Evolutionary conservation across 2,113 vertebrate genomes (phyloP).

Genomic region (Corvus hawaiiensis): DNA sequence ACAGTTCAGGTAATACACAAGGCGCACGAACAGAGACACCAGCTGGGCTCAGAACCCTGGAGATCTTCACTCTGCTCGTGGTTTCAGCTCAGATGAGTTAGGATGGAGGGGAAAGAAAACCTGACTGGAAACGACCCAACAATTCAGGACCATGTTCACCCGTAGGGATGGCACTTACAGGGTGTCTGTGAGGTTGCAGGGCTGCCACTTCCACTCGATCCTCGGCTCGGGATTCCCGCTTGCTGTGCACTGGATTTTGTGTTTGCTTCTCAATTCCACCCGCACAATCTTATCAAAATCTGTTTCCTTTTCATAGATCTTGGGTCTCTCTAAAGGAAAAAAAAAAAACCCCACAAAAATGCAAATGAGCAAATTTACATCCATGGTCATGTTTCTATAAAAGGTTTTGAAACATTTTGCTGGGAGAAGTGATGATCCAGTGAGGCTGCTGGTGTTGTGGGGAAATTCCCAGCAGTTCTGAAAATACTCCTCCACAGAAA

Average conservation of each 20-base stretch:
- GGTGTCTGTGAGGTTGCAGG: constrained; percentile 61
- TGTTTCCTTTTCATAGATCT: constrained; percentile 81
- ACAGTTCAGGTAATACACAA: neutral
- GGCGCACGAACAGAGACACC: neutral
- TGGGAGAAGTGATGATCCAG: neutral
- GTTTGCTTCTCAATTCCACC: constrained; percentile 57
- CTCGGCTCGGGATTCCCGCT: constrained; percentile 72
- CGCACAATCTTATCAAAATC: constrained; percentile 34
- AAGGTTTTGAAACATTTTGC: neutral
- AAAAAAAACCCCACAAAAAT: neutral
- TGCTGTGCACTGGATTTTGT: constrained; percentile 78
- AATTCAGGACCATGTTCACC: accelerated
- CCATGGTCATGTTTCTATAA: neutral
- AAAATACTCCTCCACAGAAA: neutral
- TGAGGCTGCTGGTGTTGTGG: neutral
- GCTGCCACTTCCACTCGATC: constrained; percentile 85
- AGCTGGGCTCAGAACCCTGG: neutral
- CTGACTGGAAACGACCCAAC: neutral
- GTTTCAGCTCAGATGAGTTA: neutral
- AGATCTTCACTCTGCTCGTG: neutral
- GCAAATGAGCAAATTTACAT: neutral
- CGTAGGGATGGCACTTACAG: neutral
- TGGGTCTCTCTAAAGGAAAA: constrained; percentile 76
- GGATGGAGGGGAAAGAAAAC: neutral
- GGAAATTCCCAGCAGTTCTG: neutral